phyloP scores from a whole-genome alignment of 2,797 vertebrate genomes.

The Anguilla obscura region DNA sequence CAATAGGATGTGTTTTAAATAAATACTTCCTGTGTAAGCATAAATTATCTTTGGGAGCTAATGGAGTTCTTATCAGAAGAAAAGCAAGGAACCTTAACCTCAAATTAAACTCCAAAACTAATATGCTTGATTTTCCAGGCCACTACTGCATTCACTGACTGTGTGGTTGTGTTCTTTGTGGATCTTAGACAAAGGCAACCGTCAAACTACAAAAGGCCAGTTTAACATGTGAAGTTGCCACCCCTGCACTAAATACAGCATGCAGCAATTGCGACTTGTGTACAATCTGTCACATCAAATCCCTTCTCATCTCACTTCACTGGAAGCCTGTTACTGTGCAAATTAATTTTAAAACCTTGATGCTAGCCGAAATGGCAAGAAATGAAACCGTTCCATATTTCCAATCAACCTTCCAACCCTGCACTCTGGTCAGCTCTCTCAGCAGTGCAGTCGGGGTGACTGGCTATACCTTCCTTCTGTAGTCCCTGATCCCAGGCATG shows the following conservation, averaged over 20 bases:
- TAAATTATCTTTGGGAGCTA: not conserved
- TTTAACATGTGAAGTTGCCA: conserved; percentile 31
- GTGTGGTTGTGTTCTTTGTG: conserved; percentile 32
- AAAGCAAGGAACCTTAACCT: not conserved
- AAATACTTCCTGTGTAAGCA: not conserved
- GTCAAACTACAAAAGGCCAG: conserved; percentile 41
- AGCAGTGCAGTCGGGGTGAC: not conserved
- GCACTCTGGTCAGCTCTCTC: not conserved
- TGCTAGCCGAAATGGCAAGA: not conserved
- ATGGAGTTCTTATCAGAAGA: not conserved
- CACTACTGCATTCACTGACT: not conserved
- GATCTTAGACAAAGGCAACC: conserved; percentile 38
- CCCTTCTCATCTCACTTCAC: not conserved
- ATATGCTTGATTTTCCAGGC: conserved; percentile 1
- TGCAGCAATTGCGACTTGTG: not conserved
- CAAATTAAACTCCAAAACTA: not conserved
- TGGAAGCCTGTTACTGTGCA: not conserved
- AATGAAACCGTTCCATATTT: not conserved
- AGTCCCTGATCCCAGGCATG: not conserved
- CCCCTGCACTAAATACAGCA: not conserved
- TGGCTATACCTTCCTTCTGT: not conserved
- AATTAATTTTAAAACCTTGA: not conserved
- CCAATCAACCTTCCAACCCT: not conserved
- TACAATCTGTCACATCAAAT: not conserved
- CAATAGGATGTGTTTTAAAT: not conserved